Conservation (phyloP, 2,797 vertebrate species). For the Pangasius macronema region DNA sequence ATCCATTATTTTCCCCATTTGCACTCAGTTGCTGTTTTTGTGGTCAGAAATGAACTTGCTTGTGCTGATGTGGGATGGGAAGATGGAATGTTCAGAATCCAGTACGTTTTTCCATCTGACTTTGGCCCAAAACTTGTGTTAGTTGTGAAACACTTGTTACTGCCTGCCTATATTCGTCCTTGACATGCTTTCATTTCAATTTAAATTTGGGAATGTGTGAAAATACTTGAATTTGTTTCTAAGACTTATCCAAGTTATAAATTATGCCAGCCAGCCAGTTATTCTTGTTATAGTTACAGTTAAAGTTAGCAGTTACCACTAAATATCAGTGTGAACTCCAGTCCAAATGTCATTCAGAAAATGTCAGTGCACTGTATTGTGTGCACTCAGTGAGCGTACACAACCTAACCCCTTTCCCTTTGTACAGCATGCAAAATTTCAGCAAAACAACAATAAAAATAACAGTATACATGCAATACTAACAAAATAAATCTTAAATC, state of each 20-base stretch:
- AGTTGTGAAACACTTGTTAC: neutral
- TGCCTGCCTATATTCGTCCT: neutral
- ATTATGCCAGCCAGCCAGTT: neutral
- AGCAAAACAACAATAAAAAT: neutral
- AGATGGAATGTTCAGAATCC: neutral
- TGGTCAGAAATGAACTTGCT: neutral
- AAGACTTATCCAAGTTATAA: neutral
- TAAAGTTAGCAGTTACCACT: neutral
- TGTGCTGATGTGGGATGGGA: neutral
- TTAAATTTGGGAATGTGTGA: neutral
- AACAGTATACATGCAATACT: constrained; percentile 2
- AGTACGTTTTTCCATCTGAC: neutral
- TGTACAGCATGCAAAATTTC: neutral
- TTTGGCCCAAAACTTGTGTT: neutral
- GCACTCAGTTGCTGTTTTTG: neutral
- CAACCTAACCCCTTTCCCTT: neutral
- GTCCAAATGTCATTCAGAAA: neutral
- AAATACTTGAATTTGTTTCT: neutral
- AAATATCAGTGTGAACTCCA: neutral
- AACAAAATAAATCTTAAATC: neutral
- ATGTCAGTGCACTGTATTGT: neutral
- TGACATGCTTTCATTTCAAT: neutral
- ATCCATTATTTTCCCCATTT: neutral
- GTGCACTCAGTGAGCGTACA: neutral
- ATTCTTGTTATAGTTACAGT: neutral